A percentile compares a stretch with the other conserved stretches of the same genome.
Evolutionary conservation across 2,888 invertebrate species (phyloP).

Genomic region (Arge pagana): DNA sequence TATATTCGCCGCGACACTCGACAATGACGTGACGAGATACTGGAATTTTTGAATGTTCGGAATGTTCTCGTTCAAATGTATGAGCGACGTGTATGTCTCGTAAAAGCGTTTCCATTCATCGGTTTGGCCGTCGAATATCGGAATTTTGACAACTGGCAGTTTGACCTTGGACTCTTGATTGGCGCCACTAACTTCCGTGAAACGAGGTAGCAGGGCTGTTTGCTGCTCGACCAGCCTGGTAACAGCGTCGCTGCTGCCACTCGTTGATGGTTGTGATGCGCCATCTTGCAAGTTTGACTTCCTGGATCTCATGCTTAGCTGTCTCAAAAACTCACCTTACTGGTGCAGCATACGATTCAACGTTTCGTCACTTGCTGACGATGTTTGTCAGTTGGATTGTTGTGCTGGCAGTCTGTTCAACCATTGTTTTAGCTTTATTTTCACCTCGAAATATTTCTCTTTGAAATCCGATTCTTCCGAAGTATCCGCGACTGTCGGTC

Average conservation of each 20-base stretch:
- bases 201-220: no score
- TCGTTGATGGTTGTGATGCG: no score
- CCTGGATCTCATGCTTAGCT: no score
- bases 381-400: background rate
- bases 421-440: background rate
- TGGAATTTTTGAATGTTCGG: constrained; percentile 29
- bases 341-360: no score
- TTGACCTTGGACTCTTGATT: no score
- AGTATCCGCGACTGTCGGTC: background rate
- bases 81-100: constrained; percentile 1
- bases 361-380: no score
- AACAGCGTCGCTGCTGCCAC: no score
- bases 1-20: constrained; percentile 25
- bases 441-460: background rate
- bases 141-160: constrained; percentile 20
- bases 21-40: constrained; percentile 23
- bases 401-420: background rate
- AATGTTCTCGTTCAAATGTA: background rate
- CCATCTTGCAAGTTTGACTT: no score
- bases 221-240: no score
- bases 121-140: constrained; percentile 21
- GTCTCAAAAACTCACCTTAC: no score
- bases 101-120: constrained; percentile 21
- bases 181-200: no score
- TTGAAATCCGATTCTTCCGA: background rate